Evolutionary conservation across 2,888 invertebrate genomes (phyloP).

Genomic region (Drosophila ustulata): DNA sequence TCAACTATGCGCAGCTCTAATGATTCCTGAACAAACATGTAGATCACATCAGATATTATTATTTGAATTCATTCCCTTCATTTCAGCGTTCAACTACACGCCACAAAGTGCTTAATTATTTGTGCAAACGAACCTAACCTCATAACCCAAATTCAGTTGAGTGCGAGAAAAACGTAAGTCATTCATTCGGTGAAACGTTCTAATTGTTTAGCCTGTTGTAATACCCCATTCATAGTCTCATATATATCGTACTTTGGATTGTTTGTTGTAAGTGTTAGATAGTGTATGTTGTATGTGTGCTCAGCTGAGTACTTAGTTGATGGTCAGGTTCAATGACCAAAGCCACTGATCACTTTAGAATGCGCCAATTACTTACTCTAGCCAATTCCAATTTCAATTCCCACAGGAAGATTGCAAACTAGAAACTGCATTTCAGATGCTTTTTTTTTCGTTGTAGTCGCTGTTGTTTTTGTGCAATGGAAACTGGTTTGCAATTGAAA

Average conservation of each 20-base stretch:
- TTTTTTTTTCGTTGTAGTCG: slow-evolving; percentile 19
- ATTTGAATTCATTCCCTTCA: neutral
- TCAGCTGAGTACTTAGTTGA: slow-evolving; percentile 15
- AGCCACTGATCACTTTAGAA: slow-evolving; percentile 23
- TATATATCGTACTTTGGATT: slow-evolving; percentile 15
- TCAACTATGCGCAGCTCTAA: slow-evolving; percentile 49
- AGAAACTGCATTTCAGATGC: slow-evolving; percentile 47
- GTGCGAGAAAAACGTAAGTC: slow-evolving; percentile 45
- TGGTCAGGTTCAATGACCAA: slow-evolving; percentile 69
- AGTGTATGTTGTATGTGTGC: slow-evolving; percentile 20
- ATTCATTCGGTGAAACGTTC: slow-evolving; percentile 51
- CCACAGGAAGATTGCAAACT: slow-evolving; percentile 67
- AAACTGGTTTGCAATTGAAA: slow-evolving; percentile 69
- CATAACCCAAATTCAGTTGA: slow-evolving; percentile 55
- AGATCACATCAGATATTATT: neutral
- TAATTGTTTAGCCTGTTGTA: slow-evolving; percentile 55
- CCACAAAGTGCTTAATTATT: slow-evolving; percentile 28
- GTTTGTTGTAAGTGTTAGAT: slow-evolving; percentile 47
- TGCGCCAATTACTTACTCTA: slow-evolving; percentile 21
- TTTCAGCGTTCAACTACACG: neutral
- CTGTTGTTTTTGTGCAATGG: slow-evolving; percentile 26
- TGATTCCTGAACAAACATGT: slow-evolving; percentile 42
- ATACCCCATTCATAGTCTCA: slow-evolving; percentile 6
- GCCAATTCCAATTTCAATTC: slow-evolving; percentile 51
- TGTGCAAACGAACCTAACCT: slow-evolving; percentile 49